These are phyloP conservation scores for Heliothis virescens DNA, from an alignment of 1,140 invertebrate species.

Conservation along the genomic window DNA sequence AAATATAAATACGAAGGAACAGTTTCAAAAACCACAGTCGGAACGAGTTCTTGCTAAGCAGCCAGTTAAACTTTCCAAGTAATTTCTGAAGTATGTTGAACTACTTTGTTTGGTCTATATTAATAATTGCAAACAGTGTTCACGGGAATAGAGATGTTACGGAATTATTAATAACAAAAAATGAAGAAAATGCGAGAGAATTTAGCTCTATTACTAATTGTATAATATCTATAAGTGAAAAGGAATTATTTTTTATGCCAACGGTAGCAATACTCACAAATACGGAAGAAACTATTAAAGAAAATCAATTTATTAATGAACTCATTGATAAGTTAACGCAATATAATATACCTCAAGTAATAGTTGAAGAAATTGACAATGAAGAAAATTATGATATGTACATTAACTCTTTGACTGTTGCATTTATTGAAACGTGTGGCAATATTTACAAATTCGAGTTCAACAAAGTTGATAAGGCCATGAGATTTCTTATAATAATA, in stretches of 20 bases:
- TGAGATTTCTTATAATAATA: slow-evolving; percentile 63
- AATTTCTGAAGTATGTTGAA: no score
- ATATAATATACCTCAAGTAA: slow-evolving; percentile 23
- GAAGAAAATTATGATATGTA: slow-evolving; percentile 35
- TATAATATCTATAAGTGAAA: slow-evolving; percentile 40
- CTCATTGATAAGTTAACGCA: slow-evolving; percentile 20
- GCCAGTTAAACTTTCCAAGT: no score
- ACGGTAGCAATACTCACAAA: slow-evolving; percentile 45
- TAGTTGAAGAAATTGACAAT: slow-evolving; percentile 37
- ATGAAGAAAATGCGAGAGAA: not conserved
- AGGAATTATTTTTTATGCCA: slow-evolving; percentile 43
- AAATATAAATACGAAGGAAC: no score
- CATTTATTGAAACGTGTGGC: slow-evolving; percentile 57
- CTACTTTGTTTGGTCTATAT: no score
- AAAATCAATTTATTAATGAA: slow-evolving; percentile 40
- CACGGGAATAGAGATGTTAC: not conserved
- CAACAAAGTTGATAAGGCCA: slow-evolving; percentile 40
- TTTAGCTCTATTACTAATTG: slow-evolving; percentile 44
- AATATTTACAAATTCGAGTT: slow-evolving; percentile 42
- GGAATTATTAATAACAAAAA: not conserved
- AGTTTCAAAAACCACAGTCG: no score
- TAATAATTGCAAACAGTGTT: not conserved
- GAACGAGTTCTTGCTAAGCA: no score
- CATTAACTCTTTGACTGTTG: slow-evolving; percentile 44
- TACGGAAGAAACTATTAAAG: not conserved